These are phyloP conservation scores for Lissonota sp. DNA, from an alignment of 2,888 invertebrate genomes.

Conservation along the genomic window DNA sequence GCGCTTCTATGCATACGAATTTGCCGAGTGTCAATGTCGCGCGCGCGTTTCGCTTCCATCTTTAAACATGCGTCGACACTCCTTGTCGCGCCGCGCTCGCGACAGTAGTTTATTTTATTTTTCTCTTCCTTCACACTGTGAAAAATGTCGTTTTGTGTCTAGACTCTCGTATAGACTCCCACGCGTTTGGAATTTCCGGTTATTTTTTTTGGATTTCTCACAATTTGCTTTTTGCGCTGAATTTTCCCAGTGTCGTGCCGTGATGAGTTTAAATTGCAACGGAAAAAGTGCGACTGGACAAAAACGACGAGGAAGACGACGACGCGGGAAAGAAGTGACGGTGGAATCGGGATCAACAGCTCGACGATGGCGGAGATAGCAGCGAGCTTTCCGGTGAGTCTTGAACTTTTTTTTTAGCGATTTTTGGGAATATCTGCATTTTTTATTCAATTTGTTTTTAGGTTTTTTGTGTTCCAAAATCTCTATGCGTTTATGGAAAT, in stretches of 20 bases:
- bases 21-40: slow-evolving; percentile 17
- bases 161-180: slow-evolving; percentile 24
- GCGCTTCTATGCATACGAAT: slow-evolving; percentile 24
- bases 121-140: slow-evolving; percentile 1
- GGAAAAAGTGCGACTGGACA: background rate
- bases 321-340: slow-evolving; percentile 15
- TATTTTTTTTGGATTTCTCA: background rate
- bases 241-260: background rate
- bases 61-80: slow-evolving; percentile 20
- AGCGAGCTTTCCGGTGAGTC: slow-evolving; percentile 35
- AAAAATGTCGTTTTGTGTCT: slow-evolving; percentile 10
- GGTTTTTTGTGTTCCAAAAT: no score
- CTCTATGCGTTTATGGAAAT: no score
- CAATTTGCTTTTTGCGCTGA: background rate
- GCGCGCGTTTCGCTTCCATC: slow-evolving; percentile 4
- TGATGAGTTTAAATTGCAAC: background rate
- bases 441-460: no score
- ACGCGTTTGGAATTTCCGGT: slow-evolving; percentile 11
- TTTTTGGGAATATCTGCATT: no score
- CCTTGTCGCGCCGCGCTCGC: slow-evolving; percentile 38
- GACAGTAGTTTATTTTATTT: slow-evolving; percentile 41
- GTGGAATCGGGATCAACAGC: no score
- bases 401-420: slow-evolving; percentile 1
- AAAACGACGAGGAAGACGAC: slow-evolving; percentile 10
- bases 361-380: slow-evolving; percentile 5